A percentile compares a stretch with the other conserved stretches of the same genome.
Conservation (phyloP, 1,140 invertebrate species). For the Brachionus asplanchnoidis region DNA sequence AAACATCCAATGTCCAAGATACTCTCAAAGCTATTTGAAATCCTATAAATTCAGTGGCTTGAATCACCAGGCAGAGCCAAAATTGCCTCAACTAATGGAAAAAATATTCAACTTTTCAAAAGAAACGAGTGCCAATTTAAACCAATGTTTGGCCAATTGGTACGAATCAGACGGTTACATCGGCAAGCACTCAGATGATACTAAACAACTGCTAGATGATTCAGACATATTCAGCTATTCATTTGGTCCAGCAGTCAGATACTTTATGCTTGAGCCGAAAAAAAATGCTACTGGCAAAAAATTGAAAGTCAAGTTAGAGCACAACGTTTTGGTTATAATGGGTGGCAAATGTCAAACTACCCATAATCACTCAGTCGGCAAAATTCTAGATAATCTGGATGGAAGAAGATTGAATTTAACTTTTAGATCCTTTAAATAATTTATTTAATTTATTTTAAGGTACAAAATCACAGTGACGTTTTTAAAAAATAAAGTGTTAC, state of each 20-base stretch:
- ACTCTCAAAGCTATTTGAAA: background rate
- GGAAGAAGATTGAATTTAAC: background rate
- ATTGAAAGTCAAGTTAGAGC: background rate
- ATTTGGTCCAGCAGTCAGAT: constrained; percentile 7
- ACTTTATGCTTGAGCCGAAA: background rate
- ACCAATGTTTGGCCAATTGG: constrained; percentile 15
- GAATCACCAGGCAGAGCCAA: background rate
- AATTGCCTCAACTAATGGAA: background rate
- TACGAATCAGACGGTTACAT: constrained; percentile 17
- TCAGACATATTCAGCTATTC: constrained; percentile 20
- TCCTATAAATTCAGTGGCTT: background rate
- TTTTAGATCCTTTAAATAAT: background rate
- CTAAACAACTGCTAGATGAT: background rate
- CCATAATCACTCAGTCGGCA: background rate
- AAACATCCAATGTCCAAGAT: background rate
- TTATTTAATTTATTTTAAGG: background rate
- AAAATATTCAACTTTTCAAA: background rate
- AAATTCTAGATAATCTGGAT: background rate
- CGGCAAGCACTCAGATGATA: constrained; percentile 8
- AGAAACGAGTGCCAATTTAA: background rate
- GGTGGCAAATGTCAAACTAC: background rate
- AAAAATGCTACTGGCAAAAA: background rate
- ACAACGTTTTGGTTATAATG: constrained; percentile 8
- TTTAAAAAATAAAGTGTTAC: too few relatives aligned
- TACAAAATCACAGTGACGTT: too few relatives aligned